A percentile compares a stretch with the other conserved stretches of the same genome.
These are phyloP conservation scores for Shargacucullia verbasci DNA, from an alignment of 2,888 invertebrate species.

Conservation along the genomic window DNA sequence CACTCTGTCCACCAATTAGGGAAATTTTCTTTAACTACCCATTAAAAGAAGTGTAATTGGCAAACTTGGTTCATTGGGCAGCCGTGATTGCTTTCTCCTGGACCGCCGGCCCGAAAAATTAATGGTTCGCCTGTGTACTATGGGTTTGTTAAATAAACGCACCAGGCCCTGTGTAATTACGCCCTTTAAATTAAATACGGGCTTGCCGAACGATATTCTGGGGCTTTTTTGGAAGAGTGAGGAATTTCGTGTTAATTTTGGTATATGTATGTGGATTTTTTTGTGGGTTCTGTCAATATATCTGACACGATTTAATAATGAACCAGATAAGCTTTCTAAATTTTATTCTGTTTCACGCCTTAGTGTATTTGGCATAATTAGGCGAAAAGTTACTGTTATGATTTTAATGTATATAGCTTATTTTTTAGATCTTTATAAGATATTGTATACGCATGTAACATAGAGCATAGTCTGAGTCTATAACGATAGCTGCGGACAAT, in stretches of 20 bases:
- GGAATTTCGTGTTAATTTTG: conserved; percentile 27
- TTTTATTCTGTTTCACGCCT: too few relatives aligned
- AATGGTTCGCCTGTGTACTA: conserved; percentile 72
- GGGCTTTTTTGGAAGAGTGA: conserved; percentile 39
- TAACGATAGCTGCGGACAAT: too few relatives aligned
- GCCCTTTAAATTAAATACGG: conserved; percentile 63
- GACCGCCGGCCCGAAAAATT: conserved; percentile 74
- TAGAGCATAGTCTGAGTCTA: too few relatives aligned
- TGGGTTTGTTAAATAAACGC: conserved; percentile 65
- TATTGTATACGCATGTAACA: too few relatives aligned
- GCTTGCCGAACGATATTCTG: conserved; percentile 54
- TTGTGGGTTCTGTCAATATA: background rate
- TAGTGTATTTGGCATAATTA: too few relatives aligned
- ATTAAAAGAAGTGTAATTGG: conserved; percentile 83
- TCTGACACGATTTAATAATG: too few relatives aligned
- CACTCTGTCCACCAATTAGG: conserved; percentile 74
- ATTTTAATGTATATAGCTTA: too few relatives aligned
- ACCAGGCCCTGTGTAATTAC: conserved; percentile 57
- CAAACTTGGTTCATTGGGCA: conserved; percentile 82
- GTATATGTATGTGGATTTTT: conserved; percentile 9
- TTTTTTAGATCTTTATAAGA: too few relatives aligned
- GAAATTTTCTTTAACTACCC: conserved; percentile 78
- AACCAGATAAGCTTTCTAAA: too few relatives aligned
- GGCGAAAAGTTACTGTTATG: too few relatives aligned
- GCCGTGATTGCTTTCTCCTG: conserved; percentile 78